A percentile compares a stretch with the other conserved stretches of the same genome.
phyloP scores from a whole-genome alignment of 2,888 invertebrate species.

The Microdon myrmicae region DNA sequence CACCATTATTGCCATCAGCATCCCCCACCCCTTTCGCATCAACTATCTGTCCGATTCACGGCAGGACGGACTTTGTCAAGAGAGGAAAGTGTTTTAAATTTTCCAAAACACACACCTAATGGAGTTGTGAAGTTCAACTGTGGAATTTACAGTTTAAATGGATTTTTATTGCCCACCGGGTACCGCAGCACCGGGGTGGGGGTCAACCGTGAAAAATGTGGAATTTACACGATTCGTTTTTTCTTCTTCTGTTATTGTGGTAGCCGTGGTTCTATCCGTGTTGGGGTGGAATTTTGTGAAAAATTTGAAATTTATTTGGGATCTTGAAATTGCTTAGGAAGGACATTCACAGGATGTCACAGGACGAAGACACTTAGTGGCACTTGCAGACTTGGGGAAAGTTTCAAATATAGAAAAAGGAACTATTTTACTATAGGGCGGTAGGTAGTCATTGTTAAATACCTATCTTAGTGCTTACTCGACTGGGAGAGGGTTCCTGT shows the following conservation, averaged over 20 bases:
- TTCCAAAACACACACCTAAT: constrained; percentile 37
- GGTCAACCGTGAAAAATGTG: constrained; percentile 43
- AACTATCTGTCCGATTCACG: constrained; percentile 16
- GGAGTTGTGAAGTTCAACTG: constrained; percentile 40
- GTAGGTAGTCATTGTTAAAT: too few species aligned
- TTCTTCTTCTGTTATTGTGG: neutral
- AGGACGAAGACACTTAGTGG: too few species aligned
- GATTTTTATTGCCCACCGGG: constrained; percentile 6
- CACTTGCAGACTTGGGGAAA: too few species aligned
- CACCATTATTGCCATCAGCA: too few species aligned
- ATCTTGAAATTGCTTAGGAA: too few species aligned
- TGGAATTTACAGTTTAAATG: constrained; percentile 40
- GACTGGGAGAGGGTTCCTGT: too few species aligned
- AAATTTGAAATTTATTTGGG: constrained; percentile 34
- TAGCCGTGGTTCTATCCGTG: neutral
- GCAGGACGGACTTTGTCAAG: constrained; percentile 11
- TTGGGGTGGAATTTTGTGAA: constrained; percentile 18
- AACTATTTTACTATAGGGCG: too few species aligned
- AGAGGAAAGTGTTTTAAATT: constrained; percentile 35
- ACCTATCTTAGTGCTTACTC: too few species aligned
- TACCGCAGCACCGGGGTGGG: constrained; percentile 13
- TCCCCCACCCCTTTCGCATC: neutral
- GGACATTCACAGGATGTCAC: too few species aligned
- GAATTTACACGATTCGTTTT: constrained; percentile 45
- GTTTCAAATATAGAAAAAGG: too few species aligned